Evolutionary conservation across 2,888 invertebrate species (phyloP).

Genomic region (Microplitis deprimator): DNA sequence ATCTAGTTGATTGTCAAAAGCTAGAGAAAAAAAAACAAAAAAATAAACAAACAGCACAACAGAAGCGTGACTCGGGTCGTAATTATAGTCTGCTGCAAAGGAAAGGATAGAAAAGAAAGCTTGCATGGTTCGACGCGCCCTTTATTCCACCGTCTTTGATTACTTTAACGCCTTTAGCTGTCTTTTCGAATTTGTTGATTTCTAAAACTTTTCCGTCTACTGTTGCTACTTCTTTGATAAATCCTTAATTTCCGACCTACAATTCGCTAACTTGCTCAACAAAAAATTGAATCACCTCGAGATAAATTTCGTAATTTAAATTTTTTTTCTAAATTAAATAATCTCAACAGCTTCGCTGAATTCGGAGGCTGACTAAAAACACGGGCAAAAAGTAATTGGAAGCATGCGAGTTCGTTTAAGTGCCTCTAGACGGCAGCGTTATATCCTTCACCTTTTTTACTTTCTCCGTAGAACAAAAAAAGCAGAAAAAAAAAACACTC

Average conservation of each 20-base stretch:
- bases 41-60: neutral
- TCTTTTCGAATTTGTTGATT: neutral
- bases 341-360: neutral
- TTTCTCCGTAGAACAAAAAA: neutral
- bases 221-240: neutral
- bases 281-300: neutral
- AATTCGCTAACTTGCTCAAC: neutral
- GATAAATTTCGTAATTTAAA: neutral
- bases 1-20: neutral
- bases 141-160: constrained; percentile 1
- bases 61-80: neutral
- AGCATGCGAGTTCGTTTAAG: neutral
- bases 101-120: neutral
- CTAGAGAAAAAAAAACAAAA: neutral
- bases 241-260: neutral
- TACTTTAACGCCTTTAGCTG: neutral
- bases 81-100: neutral
- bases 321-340: neutral
- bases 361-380: neutral
- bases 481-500: neutral
- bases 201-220: neutral
- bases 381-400: neutral
- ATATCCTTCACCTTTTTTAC: neutral
- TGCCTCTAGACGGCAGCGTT: neutral
- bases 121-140: neutral